Conservation (phyloP, 2,113 vertebrate genomes). For the Hippocampus mohnikei region DNA sequence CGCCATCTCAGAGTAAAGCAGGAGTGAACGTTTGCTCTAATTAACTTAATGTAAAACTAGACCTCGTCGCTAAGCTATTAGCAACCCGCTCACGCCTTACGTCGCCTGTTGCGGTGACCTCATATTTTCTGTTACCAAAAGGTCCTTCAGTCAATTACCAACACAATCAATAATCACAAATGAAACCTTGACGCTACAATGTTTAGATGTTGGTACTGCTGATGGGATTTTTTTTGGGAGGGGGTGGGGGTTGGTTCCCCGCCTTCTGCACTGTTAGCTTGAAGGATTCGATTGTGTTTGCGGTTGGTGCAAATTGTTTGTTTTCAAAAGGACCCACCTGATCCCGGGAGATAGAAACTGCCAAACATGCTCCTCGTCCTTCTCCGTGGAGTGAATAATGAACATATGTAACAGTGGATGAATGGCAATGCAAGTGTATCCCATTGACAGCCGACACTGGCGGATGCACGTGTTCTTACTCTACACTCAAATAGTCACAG, state of each 20-base stretch:
- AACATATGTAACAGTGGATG: background rate
- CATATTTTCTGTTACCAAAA: slow-evolving; percentile 31
- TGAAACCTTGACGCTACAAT: slow-evolving; percentile 41
- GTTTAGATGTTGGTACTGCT: slow-evolving; percentile 47
- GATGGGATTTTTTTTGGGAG: slow-evolving; percentile 46
- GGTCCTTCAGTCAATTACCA: slow-evolving; percentile 55
- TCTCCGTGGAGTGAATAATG: slow-evolving; percentile 9
- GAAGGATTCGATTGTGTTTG: slow-evolving; percentile 64
- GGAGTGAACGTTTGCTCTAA: too few relatives aligned
- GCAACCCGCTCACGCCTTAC: slow-evolving; percentile 51
- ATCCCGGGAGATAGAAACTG: slow-evolving; percentile 15
- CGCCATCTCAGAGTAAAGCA: background rate
- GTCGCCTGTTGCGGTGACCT: slow-evolving; percentile 13
- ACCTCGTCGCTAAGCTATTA: slow-evolving; percentile 5
- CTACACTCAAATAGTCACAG: background rate
- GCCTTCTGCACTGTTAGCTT: slow-evolving; percentile 57
- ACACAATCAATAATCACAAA: slow-evolving; percentile 67
- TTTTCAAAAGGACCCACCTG: slow-evolving; percentile 36
- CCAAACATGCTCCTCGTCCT: background rate
- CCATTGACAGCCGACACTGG: background rate
- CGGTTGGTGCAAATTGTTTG: slow-evolving; percentile 26
- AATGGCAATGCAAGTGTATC: slow-evolving; percentile 16
- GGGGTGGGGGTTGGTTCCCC: background rate
- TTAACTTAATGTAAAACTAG: too few relatives aligned
- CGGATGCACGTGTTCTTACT: background rate